Evolutionary conservation across 2,888 invertebrate species (phyloP).

Genomic region (Pyrgus malvae): DNA sequence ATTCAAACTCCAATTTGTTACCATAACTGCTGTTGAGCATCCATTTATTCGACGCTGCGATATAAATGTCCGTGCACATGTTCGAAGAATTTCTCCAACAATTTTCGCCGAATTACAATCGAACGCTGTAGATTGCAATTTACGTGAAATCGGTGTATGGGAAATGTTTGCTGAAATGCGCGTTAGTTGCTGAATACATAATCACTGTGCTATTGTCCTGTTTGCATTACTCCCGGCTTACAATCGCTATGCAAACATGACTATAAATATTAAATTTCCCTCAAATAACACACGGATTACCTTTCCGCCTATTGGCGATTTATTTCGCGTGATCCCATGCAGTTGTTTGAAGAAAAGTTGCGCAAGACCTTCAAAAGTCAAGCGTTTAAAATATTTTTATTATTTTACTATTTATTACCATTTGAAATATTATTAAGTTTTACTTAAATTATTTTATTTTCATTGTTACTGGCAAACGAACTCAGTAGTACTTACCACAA

Average conservation of each 20-base stretch:
- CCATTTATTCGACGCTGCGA: constrained; percentile 8
- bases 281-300: too few relatives aligned
- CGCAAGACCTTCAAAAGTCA: too few relatives aligned
- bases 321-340: too few relatives aligned
- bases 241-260: neutral
- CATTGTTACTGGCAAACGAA: too few relatives aligned
- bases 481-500: too few relatives aligned
- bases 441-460: too few relatives aligned
- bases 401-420: too few relatives aligned
- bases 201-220: constrained; percentile 22
- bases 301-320: too few relatives aligned
- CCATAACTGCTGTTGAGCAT: neutral
- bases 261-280: neutral
- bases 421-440: too few relatives aligned
- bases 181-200: constrained; percentile 22
- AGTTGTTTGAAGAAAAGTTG: too few relatives aligned
- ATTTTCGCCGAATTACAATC: constrained; percentile 28
- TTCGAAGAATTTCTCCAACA: constrained; percentile 22
- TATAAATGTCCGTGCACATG: constrained; percentile 4
- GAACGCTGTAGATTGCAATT: constrained; percentile 25
- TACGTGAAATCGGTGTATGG: constrained; percentile 24
- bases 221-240: constrained; percentile 9
- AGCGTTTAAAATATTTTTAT: too few relatives aligned
- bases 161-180: constrained; percentile 23
- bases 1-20: neutral